Evolutionary conservation across 2,888 invertebrate species (phyloP).

Genomic region (Metallyticus violacea): DNA sequence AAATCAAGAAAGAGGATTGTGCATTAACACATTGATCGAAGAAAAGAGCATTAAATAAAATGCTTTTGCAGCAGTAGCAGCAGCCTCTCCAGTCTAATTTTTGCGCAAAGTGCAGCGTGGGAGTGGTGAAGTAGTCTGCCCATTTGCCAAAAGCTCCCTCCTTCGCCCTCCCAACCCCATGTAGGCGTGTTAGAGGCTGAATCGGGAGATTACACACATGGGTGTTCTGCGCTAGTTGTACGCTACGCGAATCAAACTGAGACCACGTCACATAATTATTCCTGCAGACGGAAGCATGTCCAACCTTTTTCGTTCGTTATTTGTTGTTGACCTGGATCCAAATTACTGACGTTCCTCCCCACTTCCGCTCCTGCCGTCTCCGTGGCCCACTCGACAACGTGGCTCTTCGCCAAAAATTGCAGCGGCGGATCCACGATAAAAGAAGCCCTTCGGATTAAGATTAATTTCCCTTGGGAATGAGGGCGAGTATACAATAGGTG

Average conservation of each 20-base stretch:
- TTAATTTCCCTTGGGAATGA: background rate
- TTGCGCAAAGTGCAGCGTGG: background rate
- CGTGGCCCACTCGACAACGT: background rate
- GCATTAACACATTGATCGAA: background rate
- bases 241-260: background rate
- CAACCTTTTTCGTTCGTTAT: background rate
- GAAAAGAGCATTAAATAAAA: background rate
- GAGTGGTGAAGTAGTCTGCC: background rate
- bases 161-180: no score
- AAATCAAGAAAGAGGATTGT: no score
- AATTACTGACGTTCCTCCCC: background rate
- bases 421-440: background rate
- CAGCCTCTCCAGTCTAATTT: background rate
- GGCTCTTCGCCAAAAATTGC: background rate
- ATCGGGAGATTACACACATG: background rate
- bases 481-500: background rate
- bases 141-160: background rate
- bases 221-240: background rate
- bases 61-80: background rate
- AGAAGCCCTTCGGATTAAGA: background rate
- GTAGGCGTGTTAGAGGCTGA: background rate
- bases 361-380: background rate
- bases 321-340: slow-evolving; percentile 9
- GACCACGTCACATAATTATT: background rate
- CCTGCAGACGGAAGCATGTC: background rate